These are phyloP conservation scores for Drosophila algonquin DNA, from an alignment of 2,888 invertebrate genomes.

Conservation along the genomic window DNA sequence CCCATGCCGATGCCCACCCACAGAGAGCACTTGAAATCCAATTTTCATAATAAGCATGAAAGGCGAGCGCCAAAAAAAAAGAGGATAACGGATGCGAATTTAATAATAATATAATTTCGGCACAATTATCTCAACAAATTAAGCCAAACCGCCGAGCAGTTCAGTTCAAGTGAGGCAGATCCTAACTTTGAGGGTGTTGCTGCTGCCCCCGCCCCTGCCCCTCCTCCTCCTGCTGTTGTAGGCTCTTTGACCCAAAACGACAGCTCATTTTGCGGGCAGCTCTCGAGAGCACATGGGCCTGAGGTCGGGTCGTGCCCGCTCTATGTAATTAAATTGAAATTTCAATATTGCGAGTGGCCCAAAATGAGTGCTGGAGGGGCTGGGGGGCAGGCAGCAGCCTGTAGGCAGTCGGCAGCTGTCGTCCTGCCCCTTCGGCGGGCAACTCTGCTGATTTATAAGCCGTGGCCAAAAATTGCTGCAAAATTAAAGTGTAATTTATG, in stretches of 20 bases:
- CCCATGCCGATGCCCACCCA: neutral
- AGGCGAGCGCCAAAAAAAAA: constrained; percentile 27
- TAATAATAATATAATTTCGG: constrained; percentile 76
- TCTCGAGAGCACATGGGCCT: constrained; percentile 34
- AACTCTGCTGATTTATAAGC: constrained; percentile 82
- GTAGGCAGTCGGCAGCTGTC: constrained; percentile 34
- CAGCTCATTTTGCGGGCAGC: constrained; percentile 54
- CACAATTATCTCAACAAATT: constrained; percentile 78
- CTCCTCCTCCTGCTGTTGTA: constrained; percentile 8
- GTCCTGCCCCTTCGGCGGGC: constrained; percentile 28
- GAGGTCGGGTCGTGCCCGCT: constrained; percentile 51
- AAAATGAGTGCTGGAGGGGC: constrained; percentile 18
- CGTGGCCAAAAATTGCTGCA: constrained; percentile 81
- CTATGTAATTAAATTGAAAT: constrained; percentile 78
- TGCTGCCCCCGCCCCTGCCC: constrained; percentile 5
- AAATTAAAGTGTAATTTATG: constrained; percentile 83
- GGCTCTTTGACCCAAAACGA: constrained; percentile 40
- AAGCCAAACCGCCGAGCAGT: constrained; percentile 66
- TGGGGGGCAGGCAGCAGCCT: constrained; percentile 9
- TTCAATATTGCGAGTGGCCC: constrained; percentile 71
- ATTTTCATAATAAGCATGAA: constrained; percentile 70
- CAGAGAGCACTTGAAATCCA: constrained; percentile 65
- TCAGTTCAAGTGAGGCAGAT: constrained; percentile 44
- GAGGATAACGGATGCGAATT: constrained; percentile 60
- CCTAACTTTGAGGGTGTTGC: constrained; percentile 24